Base-by-base conservation (phyloP, 2,113 vertebrate genomes). In the Chionis minor region DNA sequence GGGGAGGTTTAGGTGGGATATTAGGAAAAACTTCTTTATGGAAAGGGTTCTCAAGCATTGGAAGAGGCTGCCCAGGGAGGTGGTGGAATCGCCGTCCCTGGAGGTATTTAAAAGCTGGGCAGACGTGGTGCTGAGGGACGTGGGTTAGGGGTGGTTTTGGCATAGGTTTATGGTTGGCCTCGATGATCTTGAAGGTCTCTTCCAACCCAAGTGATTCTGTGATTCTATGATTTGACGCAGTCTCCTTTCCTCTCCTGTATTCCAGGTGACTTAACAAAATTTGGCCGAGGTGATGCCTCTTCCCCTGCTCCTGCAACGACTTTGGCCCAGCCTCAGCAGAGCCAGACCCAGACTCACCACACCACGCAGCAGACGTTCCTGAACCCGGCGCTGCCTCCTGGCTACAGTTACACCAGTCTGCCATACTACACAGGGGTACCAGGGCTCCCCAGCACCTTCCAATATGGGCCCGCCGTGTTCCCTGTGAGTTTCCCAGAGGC, bases 341-440 rank as follows among this genome's bases (percentile, higher is more conserved):
- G 98, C 97, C 99, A 99, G 97, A 99, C 98, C 5, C 99, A 99
- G 98, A 98, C 98, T 8, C 99, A 99, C 96, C 99, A 99, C 97
- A 99, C 99, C 94, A 98, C 99, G 2, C 99, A 99, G 98, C 99
- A 99, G 98, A 98, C 99, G 70, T 99, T 99, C 98, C 99, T 99
- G 80, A 99, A 99, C 97, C 99, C 99, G 0, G 99, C 99, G 49
- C 98, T 99, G 97, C 99, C 99, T 30, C 99, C 99, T 14, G 99
- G 99, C 96, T 99, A 99, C 98, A 99, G 99, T 98, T 99, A 99
- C 96, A 99, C 99, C 90, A 99, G 99, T 96, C 99, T 99, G 97
- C 99, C 99, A 9, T 99, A 99, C 98, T 99, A 99, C 97, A 99
- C 99, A 83, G 99, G 99, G 93, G 99, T 99, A 96, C 99, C 99